These are phyloP conservation scores for Odontocerum albicorne DNA, from an alignment of 2,888 invertebrate species.

Conservation along the genomic window DNA sequence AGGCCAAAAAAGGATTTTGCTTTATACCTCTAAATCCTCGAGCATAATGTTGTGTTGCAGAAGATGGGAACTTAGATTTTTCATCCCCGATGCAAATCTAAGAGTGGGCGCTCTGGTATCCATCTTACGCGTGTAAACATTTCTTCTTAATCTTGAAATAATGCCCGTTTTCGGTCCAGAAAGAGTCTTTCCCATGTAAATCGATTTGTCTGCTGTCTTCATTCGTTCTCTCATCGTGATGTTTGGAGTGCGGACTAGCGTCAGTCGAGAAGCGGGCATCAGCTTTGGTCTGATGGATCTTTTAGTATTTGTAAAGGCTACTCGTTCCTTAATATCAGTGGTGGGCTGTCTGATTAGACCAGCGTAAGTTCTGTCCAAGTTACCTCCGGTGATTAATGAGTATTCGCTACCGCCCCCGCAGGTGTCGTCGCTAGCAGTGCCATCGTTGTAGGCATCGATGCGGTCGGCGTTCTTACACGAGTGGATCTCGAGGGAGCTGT, in stretches of 20 bases:
- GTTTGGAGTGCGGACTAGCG: conserved; percentile 54
- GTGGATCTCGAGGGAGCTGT: conserved; percentile 47
- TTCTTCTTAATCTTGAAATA: conserved; percentile 41
- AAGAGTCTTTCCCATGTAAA: conserved; percentile 52
- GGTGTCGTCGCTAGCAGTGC: conserved; percentile 51
- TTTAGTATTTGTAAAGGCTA: conserved; percentile 56
- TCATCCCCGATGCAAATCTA: conserved; percentile 68
- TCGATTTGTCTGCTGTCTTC: conserved; percentile 61
- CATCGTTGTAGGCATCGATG: conserved; percentile 44
- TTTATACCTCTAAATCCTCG: conserved; percentile 74
- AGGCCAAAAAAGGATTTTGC: too few species aligned
- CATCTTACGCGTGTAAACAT: conserved; percentile 2
- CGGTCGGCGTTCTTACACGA: conserved; percentile 43
- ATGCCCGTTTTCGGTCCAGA: conserved; percentile 49
- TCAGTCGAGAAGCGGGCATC: conserved; percentile 56
- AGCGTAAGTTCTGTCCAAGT: conserved; percentile 40
- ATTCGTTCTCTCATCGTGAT: conserved; percentile 60
- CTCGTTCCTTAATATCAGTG: conserved; percentile 54
- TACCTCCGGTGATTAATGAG: conserved; percentile 65
- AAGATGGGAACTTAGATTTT: conserved; percentile 70
- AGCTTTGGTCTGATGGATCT: conserved; percentile 55
- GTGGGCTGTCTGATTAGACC: conserved; percentile 51
- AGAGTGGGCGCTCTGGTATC: conserved; percentile 40
- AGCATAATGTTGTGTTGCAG: conserved; percentile 73
- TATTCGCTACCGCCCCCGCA: conserved; percentile 79